Base-by-base conservation (phyloP, 2,797 vertebrate genomes). In the Sphenodon punctatus region DNA sequence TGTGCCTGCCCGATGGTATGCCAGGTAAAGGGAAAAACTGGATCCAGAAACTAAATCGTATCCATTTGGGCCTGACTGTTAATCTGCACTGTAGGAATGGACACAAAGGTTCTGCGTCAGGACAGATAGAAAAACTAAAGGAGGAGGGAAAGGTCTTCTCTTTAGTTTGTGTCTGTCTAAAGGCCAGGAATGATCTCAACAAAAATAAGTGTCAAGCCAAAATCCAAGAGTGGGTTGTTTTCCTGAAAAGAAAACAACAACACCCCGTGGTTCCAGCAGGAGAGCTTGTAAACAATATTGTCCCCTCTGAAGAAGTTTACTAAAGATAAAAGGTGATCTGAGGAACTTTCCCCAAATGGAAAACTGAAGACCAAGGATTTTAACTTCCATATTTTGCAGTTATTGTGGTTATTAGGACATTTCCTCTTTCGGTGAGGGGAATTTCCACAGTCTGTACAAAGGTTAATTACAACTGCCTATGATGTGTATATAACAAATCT, bases 391-490 rank as follows among this genome's bases (percentile, higher is more conserved):
- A 67, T 20, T 76, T 53, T 56, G 27, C n/a, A 39, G 60, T 45
- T 84, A 42, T 68, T 66, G 72, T 75, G 1, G 64, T n/a, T 2
- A 75, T 64, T 42, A 64, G 53, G 9, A 69, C 30, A 61, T 69
- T 90, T 88, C 53, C 14, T 71, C 5, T 27, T 80, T 87, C 80
- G 73, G 12, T 36, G 58, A 59, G 17, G 64, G 60, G 6, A 81
- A 69, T 80, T 91, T 84, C 78, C 69, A 76, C 7, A 30, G 41
- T 38, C 88, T 78, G n/a, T n/a, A n/a, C 67, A 48, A n/a, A 81
- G 49, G 64, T 19, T 17, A 39, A 75, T 36, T 22, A 38, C 65
- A 38, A 73, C 56, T 17, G 77, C 4, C 4, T n/a, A 4, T 43
- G 67, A 3, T 73, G 23, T 63, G 61, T 11, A 60, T 6, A 38